phyloP scores from a whole-genome alignment of 2,888 invertebrate species.

The Melieria omissa region DNA sequence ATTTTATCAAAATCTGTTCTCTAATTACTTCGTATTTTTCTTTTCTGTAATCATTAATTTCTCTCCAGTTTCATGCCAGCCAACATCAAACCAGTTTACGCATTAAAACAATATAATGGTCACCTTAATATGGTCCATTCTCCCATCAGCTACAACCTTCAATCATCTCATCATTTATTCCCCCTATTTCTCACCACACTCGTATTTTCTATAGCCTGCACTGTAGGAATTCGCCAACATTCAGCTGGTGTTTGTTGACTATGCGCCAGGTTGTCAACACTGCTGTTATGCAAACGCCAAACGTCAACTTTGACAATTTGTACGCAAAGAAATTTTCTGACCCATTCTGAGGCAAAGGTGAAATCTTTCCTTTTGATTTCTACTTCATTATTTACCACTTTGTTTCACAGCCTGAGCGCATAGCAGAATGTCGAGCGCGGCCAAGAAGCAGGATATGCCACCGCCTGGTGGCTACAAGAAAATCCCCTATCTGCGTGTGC shows the following conservation, averaged over 20 bases:
- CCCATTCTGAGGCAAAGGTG: slow-evolving; percentile 13
- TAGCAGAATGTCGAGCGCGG: slow-evolving; percentile 33
- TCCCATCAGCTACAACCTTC: no score
- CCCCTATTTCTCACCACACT: no score
- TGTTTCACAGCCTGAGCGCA: not conserved
- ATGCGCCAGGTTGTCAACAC: slow-evolving; percentile 44
- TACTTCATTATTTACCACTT: not conserved
- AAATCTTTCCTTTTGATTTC: not conserved
- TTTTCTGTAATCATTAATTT: no score
- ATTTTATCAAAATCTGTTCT: no score
- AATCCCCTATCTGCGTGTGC: slow-evolving; percentile 77
- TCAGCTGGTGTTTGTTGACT: slow-evolving; percentile 2
- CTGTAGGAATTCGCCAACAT: no score
- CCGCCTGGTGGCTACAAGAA: slow-evolving; percentile 90
- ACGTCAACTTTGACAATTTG: slow-evolving; percentile 49
- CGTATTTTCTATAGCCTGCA: no score
- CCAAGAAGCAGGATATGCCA: slow-evolving; percentile 87
- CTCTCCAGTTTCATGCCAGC: no score
- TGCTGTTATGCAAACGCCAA: slow-evolving; percentile 58
- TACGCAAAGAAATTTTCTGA: slow-evolving; percentile 15
- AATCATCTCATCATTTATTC: no score
- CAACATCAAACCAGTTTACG: no score
- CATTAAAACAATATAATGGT: no score
- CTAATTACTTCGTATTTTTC: no score
- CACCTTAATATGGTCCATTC: no score